A percentile compares a stretch with the other conserved stretches of the same genome.
Conservation (phyloP, 2,113 vertebrate genomes). For the Xiphophorus couchianus region DNA sequence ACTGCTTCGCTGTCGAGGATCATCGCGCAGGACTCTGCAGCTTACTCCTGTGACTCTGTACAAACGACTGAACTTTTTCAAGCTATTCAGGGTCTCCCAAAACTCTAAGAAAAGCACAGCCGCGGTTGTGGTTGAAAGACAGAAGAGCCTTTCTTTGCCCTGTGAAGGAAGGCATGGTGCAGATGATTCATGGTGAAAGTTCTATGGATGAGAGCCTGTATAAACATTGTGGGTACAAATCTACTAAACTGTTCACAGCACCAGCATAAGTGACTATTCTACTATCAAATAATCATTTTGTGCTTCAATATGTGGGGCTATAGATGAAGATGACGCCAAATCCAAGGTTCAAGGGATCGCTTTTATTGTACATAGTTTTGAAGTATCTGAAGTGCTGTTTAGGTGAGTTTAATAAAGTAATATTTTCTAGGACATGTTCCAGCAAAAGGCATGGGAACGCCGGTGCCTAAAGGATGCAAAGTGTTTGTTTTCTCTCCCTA, state of each 20-base stretch:
- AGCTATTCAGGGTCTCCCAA: slow-evolving; percentile 48
- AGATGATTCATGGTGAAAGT: slow-evolving; percentile 46
- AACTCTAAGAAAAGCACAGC: slow-evolving; percentile 41
- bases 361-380: too few relatives aligned
- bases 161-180: slow-evolving; percentile 31
- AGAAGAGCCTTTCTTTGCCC: slow-evolving; percentile 13
- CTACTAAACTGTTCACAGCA: slow-evolving; percentile 1
- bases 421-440: slow-evolving; percentile 42
- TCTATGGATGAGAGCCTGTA: slow-evolving; percentile 1
- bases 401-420: background rate
- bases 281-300: background rate
- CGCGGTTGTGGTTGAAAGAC: slow-evolving; percentile 28
- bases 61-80: slow-evolving; percentile 44
- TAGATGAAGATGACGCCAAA: background rate
- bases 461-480: slow-evolving; percentile 46
- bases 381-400: background rate
- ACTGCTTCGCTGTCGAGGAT: slow-evolving; percentile 81
- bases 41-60: slow-evolving; percentile 3
- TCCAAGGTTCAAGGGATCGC: background rate
- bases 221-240: slow-evolving; percentile 13
- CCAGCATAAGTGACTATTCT: slow-evolving; percentile 9
- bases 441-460: slow-evolving; percentile 8
- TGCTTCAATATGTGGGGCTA: background rate
- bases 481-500: slow-evolving; percentile 33
- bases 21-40: slow-evolving; percentile 8